Conservation (phyloP, 35 echinoderm and acorn worm genomes). For the Nesometra sesokonis region DNA sequence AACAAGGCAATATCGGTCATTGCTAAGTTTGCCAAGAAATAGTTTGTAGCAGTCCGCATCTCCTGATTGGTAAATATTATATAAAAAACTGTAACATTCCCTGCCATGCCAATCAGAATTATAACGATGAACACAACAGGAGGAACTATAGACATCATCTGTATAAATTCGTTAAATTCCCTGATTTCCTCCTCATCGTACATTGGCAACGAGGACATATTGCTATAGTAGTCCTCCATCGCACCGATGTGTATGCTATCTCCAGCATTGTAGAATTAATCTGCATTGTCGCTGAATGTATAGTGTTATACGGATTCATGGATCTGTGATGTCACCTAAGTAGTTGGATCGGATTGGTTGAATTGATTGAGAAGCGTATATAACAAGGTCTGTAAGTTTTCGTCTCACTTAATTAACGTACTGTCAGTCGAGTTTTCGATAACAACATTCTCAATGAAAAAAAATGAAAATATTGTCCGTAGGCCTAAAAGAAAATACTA, state of each 20-base stretch:
- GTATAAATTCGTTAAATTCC: background rate
- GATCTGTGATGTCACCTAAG: background rate
- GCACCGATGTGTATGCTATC: background rate
- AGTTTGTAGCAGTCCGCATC: conserved; percentile 72
- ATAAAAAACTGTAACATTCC: conserved; percentile 47
- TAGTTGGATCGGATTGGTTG: background rate
- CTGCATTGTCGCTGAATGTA: background rate
- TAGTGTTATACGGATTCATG: background rate
- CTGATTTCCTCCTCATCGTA: background rate
- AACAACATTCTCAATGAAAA: no score
- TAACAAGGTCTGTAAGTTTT: no score
- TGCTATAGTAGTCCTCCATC: background rate
- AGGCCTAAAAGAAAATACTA: no score
- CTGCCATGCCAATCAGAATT: conserved; percentile 33
- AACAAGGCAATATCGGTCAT: conserved; percentile 45
- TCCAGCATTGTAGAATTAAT: background rate
- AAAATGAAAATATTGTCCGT: no score
- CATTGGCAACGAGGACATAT: background rate
- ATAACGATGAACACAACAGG: conserved; percentile 13
- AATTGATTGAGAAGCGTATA: background rate
- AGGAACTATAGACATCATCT: conserved; percentile 16
- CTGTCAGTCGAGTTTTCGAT: no score
- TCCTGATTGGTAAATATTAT: conserved; percentile 52
- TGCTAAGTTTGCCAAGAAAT: conserved; percentile 60
- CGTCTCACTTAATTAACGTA: no score